Conservation (phyloP, 2,113 vertebrate genomes). For the Rhabdomys dilectus region DNA sequence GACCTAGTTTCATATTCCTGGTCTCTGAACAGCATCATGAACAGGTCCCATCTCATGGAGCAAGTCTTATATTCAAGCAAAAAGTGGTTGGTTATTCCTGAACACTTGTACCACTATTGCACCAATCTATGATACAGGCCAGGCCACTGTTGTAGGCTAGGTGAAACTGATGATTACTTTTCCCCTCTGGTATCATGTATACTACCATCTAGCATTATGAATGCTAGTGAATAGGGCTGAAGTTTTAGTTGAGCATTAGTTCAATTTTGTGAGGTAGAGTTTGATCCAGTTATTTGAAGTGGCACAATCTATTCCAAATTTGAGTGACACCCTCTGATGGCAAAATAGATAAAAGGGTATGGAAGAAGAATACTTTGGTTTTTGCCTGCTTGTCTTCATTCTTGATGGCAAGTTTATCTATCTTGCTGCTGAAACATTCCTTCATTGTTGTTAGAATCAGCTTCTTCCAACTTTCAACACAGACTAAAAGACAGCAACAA, state of each 20-base stretch:
- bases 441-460: neutral
- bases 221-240: neutral
- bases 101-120: neutral
- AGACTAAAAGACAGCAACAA: neutral
- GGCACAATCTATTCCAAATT: neutral
- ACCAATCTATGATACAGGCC: neutral
- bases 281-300: neutral
- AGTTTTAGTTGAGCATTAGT: neutral
- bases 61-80: neutral
- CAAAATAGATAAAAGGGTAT: neutral
- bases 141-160: neutral
- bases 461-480: neutral
- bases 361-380: neutral
- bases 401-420: neutral
- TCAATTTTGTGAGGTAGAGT: neutral
- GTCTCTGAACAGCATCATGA: neutral
- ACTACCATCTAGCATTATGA: neutral
- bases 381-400: neutral
- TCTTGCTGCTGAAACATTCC: neutral
- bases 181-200: neutral
- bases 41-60: neutral
- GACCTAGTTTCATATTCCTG: neutral
- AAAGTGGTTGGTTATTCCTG: neutral
- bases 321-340: neutral
- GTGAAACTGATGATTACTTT: neutral